These are phyloP conservation scores for Pinctada fucata DNA, from an alignment of 2,888 invertebrate genomes.

Conservation along the genomic window DNA sequence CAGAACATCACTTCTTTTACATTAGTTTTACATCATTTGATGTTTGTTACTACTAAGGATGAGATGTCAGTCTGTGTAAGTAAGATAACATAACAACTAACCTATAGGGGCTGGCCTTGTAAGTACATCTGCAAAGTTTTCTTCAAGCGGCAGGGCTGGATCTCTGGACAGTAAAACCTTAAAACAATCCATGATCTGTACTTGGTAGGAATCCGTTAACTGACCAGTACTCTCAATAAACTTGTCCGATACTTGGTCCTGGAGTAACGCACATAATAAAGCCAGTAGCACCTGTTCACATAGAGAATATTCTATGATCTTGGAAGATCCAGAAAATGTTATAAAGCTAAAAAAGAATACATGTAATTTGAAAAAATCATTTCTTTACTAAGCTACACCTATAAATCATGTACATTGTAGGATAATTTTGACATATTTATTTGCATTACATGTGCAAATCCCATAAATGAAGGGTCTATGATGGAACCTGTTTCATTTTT, in stretches of 20 bases:
- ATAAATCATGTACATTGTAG: too few relatives aligned
- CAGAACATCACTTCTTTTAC: too few relatives aligned
- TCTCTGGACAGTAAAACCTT: constrained; percentile 51
- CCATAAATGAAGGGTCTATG: too few relatives aligned
- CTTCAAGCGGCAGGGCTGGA: constrained; percentile 41
- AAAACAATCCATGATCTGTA: constrained; percentile 58
- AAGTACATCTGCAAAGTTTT: constrained; percentile 56
- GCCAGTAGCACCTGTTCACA: constrained; percentile 53
- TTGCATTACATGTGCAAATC: too few relatives aligned
- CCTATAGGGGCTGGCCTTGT: constrained; percentile 26
- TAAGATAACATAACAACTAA: background rate
- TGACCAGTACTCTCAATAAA: constrained; percentile 53
- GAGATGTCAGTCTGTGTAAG: too few relatives aligned
- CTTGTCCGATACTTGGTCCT: constrained; percentile 51
- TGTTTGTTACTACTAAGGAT: too few relatives aligned
- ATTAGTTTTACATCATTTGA: too few relatives aligned
- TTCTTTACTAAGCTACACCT: too few relatives aligned
- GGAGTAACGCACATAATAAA: constrained; percentile 56
- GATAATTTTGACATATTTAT: too few relatives aligned
- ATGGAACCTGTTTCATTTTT: too few relatives aligned
- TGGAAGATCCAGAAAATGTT: background rate
- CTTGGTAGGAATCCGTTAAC: constrained; percentile 48
- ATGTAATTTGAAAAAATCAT: too few relatives aligned
- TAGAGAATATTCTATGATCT: background rate
- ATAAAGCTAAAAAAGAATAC: too few relatives aligned